These are phyloP conservation scores for Lysiphlebus fabarum DNA, from an alignment of 1,140 invertebrate species.

Conservation along the genomic window DNA sequence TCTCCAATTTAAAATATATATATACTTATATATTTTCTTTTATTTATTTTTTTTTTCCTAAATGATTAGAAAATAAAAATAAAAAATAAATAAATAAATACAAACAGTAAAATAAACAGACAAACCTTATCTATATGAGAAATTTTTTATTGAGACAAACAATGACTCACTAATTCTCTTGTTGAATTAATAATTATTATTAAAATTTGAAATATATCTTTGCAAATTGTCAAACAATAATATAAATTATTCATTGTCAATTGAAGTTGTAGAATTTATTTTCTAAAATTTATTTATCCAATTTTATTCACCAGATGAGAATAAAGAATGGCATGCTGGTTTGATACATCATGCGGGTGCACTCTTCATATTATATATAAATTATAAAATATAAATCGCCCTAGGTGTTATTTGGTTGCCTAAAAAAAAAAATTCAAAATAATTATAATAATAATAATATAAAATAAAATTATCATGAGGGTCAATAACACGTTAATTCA, in stretches of 20 bases:
- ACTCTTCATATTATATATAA: neutral
- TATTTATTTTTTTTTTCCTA: neutral
- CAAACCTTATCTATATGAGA: neutral
- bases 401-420: no score
- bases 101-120: no score
- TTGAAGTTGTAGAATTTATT: neutral
- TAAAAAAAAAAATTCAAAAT: neutral
- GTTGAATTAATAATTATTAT: neutral
- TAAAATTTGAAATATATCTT: neutral
- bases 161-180: neutral
- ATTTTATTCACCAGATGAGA: no score
- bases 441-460: no score
- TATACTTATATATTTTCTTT: neutral
- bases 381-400: no score
- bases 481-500: no score
- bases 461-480: no score
- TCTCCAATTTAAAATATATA: constrained; percentile 22
- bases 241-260: neutral
- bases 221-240: neutral
- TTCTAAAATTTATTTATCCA: neutral
- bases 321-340: no score
- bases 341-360: constrained; percentile 4
- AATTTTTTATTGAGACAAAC: neutral
- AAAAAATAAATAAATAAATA: no score
- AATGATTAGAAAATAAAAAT: neutral